These are phyloP conservation scores for Anabacerthia variegaticeps DNA, from an alignment of 2,797 vertebrate genomes.

Conservation along the genomic window DNA sequence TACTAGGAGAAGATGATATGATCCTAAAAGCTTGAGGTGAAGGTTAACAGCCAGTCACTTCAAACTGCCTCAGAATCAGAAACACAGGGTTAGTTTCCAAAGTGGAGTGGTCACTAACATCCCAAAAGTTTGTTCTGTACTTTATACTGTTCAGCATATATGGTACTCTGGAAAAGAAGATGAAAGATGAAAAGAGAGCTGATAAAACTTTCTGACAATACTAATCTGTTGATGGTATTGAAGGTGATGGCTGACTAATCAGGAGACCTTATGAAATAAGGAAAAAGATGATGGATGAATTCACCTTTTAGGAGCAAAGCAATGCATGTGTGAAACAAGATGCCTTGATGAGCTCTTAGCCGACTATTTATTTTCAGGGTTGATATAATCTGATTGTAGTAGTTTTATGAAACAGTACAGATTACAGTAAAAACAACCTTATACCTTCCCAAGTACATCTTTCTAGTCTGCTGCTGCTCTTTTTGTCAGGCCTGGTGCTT, in stretches of 20 bases:
- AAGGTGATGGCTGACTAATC: neutral
- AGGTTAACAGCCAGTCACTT: neutral
- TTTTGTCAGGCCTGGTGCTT: neutral
- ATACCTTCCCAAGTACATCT: neutral
- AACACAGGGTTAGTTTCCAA: neutral
- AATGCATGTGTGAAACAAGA: neutral
- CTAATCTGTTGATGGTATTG: neutral
- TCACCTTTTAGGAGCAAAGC: neutral
- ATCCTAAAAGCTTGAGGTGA: neutral
- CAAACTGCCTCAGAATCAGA: neutral
- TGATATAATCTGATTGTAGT: neutral
- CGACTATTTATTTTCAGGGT: neutral
- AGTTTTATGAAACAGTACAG: neutral
- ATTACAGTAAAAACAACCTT: neutral
- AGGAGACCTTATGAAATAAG: neutral
- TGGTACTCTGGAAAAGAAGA: neutral
- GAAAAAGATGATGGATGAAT: neutral
- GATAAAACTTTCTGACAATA: neutral
- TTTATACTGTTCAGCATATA: neutral
- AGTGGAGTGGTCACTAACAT: neutral
- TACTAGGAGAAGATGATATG: neutral
- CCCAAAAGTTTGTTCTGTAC: neutral
- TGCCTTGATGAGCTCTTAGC: neutral
- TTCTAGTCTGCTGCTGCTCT: neutral
- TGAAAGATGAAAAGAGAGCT: neutral